Conservation (phyloP, 1,140 invertebrate species). For the Ptiloglossa arizonensis region DNA sequence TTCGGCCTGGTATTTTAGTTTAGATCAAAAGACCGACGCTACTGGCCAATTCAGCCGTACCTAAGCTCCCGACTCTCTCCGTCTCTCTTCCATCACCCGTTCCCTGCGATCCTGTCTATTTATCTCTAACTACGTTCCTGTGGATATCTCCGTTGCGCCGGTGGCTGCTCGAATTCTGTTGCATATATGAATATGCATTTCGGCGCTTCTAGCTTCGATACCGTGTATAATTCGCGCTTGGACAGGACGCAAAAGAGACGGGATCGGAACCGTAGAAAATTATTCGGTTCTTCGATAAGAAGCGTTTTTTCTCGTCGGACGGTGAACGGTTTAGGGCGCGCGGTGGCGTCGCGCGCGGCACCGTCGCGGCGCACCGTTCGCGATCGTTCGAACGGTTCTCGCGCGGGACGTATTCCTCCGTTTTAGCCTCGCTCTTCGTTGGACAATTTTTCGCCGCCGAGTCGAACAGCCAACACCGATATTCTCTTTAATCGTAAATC, state of each 20-base stretch:
- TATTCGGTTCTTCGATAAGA: not conserved
- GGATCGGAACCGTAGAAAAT: constrained; percentile 3
- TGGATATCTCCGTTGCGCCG: constrained; percentile 12
- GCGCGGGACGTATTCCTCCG: too few species aligned
- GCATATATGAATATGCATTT: constrained; percentile 50
- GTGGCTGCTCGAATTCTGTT: constrained; percentile 21
- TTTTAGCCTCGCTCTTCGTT: not conserved
- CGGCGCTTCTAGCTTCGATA: constrained; percentile 38
- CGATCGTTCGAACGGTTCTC: too few species aligned
- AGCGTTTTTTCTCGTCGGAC: not conserved
- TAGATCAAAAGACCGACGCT: constrained; percentile 80
- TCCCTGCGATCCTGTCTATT: constrained; percentile 37
- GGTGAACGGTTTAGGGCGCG: too few species aligned
- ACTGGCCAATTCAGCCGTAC: constrained; percentile 79
- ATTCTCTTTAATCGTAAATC: too few species aligned
- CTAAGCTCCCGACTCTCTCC: constrained; percentile 68
- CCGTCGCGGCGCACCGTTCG: too few species aligned
- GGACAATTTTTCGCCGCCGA: too few species aligned
- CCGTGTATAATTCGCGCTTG: constrained; percentile 5
- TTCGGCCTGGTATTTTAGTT: constrained; percentile 81
- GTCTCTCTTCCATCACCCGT: constrained; percentile 35
- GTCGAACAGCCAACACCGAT: too few species aligned
- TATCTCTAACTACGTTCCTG: constrained; percentile 39
- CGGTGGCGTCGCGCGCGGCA: too few species aligned
- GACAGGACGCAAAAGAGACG: not conserved